Evolutionary conservation across 92 coral and sea anemone species (phyloP).

Genomic region (Desmophyllum pertusum): DNA sequence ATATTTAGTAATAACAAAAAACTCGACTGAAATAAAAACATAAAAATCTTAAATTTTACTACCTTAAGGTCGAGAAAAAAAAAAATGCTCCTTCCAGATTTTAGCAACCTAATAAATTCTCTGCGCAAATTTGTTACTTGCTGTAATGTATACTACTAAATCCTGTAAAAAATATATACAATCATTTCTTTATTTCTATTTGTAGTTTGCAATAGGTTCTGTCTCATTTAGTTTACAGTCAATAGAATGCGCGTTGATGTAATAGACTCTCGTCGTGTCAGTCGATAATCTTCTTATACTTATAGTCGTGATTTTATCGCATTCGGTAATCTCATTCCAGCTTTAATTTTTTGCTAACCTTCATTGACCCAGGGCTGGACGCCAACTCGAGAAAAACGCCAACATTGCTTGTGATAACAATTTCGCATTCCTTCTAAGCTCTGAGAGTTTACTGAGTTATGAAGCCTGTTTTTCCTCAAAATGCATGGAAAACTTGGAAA

Average conservation of each 20-base stretch:
- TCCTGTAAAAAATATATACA: background rate
- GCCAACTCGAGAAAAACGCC: constrained; percentile 36
- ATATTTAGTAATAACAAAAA: background rate
- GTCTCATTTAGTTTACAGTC: constrained; percentile 1
- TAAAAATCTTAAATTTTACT: background rate
- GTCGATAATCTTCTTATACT: constrained; percentile 29
- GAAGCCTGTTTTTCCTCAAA: background rate
- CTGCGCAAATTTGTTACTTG: background rate
- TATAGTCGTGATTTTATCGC: constrained; percentile 26
- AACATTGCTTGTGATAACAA: constrained; percentile 23
- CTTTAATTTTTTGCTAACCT: constrained; percentile 33
- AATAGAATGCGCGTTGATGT: constrained; percentile 19
- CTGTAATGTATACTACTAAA: background rate
- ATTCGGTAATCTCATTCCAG: constrained; percentile 33
- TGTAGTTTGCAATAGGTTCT: background rate
- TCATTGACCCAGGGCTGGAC: constrained; percentile 38
- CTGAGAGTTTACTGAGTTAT: background rate
- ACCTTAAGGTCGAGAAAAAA: background rate
- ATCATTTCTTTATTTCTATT: too few relatives aligned
- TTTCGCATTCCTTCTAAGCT: constrained; percentile 22
- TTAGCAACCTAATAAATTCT: background rate
- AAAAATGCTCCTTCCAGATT: background rate
- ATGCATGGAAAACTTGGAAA: background rate
- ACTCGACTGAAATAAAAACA: background rate
- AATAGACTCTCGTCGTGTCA: constrained; percentile 17